Percentiles rank a stretch among this genome's conserved stretches.
phyloP scores from a whole-genome alignment of 2,888 invertebrate species.

The Druceiella hillmani region DNA sequence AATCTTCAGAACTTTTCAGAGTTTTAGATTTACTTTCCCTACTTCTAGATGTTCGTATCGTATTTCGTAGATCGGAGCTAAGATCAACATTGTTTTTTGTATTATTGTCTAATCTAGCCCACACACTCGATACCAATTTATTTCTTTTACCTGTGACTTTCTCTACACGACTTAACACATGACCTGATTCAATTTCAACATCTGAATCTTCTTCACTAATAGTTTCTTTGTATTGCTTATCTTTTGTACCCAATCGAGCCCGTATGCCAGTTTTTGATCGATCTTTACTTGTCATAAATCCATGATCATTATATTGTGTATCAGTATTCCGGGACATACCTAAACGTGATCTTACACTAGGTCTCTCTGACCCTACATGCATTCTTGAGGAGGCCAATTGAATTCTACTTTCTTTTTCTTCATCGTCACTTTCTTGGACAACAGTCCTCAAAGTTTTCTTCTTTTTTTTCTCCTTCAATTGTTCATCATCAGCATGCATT shows the following conservation, averaged over 20 bases:
- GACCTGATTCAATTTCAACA: conserved; percentile 33
- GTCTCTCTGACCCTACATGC: conserved; percentile 22
- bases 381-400: conserved; percentile 28
- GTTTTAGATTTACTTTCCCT: conserved; percentile 27
- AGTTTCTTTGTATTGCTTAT: conserved; percentile 22
- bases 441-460: conserved; percentile 28
- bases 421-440: conserved; percentile 21
- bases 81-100: conserved; percentile 26
- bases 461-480: conserved; percentile 50
- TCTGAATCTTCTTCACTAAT: conserved; percentile 34
- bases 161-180: conserved; percentile 52
- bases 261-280: conserved; percentile 2
- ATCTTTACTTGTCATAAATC: no score
- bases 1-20: conserved; percentile 28
- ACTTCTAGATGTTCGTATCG: conserved; percentile 35
- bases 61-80: conserved; percentile 36
- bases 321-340: conserved; percentile 28
- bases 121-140: conserved; percentile 44
- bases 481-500: conserved; percentile 87
- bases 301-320: conserved; percentile 11
- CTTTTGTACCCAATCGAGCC: background rate
- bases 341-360: conserved; percentile 35
- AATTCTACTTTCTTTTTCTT: conserved; percentile 37
- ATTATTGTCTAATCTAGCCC: conserved; percentile 50
- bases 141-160: conserved; percentile 33